Conservation (phyloP, 2,797 vertebrate genomes). For the Poeciliopsis infans region DNA sequence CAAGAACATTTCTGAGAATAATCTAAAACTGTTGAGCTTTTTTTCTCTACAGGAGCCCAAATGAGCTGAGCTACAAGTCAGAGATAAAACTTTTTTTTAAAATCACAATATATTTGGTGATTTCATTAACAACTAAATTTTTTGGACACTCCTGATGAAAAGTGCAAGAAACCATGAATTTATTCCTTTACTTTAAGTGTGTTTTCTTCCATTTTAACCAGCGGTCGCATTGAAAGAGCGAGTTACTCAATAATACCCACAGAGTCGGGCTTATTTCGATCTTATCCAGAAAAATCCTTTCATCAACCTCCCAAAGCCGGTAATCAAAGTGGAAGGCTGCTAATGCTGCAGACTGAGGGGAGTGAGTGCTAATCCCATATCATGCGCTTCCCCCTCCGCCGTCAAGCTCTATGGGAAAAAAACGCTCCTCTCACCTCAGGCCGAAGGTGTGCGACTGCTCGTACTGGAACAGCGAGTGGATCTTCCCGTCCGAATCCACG, state of each 20-base stretch:
- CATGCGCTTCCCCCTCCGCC: slow-evolving; percentile 19
- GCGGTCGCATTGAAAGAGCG: slow-evolving; percentile 7
- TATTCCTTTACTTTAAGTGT: not conserved
- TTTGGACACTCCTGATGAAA: not conserved
- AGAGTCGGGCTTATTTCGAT: slow-evolving; percentile 27
- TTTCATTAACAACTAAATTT: not conserved
- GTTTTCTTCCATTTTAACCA: slow-evolving; percentile 8
- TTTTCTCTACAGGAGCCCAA: too few species aligned
- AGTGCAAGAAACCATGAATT: not conserved
- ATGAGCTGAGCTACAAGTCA: too few species aligned
- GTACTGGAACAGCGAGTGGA: slow-evolving; percentile 93
- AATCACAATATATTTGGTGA: too few species aligned
- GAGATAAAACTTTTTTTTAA: too few species aligned
- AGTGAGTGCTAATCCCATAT: slow-evolving; percentile 39
- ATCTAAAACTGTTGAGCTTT: too few species aligned
- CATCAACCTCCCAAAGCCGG: slow-evolving; percentile 54
- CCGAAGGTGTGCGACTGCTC: slow-evolving; percentile 96
- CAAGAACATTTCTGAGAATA: too few species aligned
- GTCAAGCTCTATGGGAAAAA: slow-evolving; percentile 37
- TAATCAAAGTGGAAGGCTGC: slow-evolving; percentile 67
- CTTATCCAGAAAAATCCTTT: slow-evolving; percentile 65
- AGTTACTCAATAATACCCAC: slow-evolving; percentile 22
- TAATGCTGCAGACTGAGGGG: slow-evolving; percentile 40
- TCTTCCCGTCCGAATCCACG: slow-evolving; percentile 93
- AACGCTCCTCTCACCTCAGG: slow-evolving; percentile 86